These are phyloP conservation scores for Toxostoma redivivum DNA, from an alignment of 2,113 vertebrate species.

Conservation along the genomic window DNA sequence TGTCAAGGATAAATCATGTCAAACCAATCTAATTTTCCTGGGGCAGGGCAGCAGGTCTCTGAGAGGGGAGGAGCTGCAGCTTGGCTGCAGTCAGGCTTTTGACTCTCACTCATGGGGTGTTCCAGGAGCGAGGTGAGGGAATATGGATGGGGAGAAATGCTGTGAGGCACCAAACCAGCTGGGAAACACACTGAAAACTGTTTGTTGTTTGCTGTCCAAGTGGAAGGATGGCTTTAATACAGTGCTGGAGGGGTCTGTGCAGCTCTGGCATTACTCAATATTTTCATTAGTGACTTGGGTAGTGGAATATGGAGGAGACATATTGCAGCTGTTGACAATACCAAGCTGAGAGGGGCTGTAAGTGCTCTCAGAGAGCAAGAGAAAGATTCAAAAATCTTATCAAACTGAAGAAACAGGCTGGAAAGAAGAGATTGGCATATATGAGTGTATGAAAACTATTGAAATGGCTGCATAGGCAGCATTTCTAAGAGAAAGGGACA, in stretches of 20 bases:
- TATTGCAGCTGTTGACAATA: background rate
- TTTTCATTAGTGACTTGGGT: background rate
- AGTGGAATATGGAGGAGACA: background rate
- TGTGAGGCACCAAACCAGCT: background rate
- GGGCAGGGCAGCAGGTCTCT: background rate
- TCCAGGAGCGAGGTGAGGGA: background rate
- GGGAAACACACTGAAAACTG: background rate
- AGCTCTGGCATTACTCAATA: background rate
- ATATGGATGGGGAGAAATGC: background rate
- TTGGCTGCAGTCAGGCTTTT: background rate
- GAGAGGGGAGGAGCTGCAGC: background rate
- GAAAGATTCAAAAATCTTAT: background rate
- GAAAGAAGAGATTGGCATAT: background rate
- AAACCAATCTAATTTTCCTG: background rate
- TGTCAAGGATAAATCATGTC: background rate
- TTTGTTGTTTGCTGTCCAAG: background rate
- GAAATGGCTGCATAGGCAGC: background rate
- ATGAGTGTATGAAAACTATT: background rate
- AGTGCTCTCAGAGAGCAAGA: conserved; percentile 7
- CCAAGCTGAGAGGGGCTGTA: background rate
- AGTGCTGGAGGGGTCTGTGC: background rate
- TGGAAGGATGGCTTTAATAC: background rate
- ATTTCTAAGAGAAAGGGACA: background rate
- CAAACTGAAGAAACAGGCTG: background rate
- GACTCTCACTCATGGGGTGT: background rate